Evolutionary conservation across 2,888 invertebrate genomes (phyloP), one percentile per base, ranked within the genome.

Genomic region (Globia sparganii): DNA sequence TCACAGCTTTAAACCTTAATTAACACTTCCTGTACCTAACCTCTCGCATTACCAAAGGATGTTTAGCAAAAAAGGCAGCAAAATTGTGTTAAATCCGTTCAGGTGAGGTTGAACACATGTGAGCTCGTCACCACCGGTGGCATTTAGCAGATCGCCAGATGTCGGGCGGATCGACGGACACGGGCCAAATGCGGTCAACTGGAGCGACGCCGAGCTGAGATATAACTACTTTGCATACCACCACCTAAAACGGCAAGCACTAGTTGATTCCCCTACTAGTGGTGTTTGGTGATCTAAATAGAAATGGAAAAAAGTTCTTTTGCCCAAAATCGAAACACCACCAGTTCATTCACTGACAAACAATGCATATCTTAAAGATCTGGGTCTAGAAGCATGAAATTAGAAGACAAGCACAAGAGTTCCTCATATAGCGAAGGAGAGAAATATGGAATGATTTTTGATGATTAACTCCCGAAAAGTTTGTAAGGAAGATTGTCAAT

Each of bases 171-270:
- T 68, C 81, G 43, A 40, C 70, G 75, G 77, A 83, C 89, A 85
- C 88, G 81, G 80, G 75, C 90, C 90, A 88, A 90, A 90, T 89
- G 85, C 73, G 87, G 90, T 78, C 62, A 89, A 82, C 75, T 88
- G 80, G 90, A 90, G 86, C 68, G 61, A 64, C 77, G 76, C 81
- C 87, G 85, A 86, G 72, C 83, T 43, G 68, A 83, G 80, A 77
- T 78, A 75, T 68, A 75, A 77, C 80, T 78, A 84, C 80, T 91
- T 92, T 89, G 89, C 89, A 91, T 91, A 83, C 83, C 81, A 80
- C 70, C 83, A 82, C 86, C 88, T 81, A 84, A 82, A 87, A 86
- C 40, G 88, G 88, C 34, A 61, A 72, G 70, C 72, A 64, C 68
- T 68, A 62, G 78, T 70, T 56, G 8, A 2, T 13, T 31, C 73